Conservation (phyloP, 1,140 invertebrate species). For the Hylaeus volcanicus region DNA sequence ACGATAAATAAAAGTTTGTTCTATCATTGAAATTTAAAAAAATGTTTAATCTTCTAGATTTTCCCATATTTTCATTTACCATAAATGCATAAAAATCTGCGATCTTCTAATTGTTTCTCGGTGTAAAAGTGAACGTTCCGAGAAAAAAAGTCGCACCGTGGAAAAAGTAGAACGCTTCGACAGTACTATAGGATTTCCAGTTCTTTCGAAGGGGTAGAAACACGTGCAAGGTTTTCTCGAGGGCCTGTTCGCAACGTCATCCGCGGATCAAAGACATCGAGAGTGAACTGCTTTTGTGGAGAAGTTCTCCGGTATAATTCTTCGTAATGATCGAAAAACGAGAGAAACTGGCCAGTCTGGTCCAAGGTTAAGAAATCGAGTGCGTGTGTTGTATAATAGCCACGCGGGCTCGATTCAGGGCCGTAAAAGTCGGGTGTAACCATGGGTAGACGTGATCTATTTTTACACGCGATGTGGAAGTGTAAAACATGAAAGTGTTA, state of each 20-base stretch:
- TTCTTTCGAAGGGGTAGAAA: background rate
- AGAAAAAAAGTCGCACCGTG: background rate
- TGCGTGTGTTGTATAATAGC: conserved; percentile 55
- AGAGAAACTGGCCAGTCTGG: conserved; percentile 48
- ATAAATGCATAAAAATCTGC: too few relatives aligned
- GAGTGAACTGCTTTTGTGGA: background rate
- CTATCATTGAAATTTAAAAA: too few relatives aligned
- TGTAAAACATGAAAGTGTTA: background rate
- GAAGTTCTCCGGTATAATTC: background rate
- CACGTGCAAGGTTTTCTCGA: background rate
- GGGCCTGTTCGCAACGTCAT: background rate
- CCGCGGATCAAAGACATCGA: background rate
- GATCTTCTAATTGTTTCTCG: too few relatives aligned
- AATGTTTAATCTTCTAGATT: too few relatives aligned
- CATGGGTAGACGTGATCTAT: conserved; percentile 43
- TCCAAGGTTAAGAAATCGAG: conserved; percentile 57
- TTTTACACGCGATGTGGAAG: conserved; percentile 30
- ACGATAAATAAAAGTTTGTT: too few relatives aligned
- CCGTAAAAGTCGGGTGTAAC: conserved; percentile 39
- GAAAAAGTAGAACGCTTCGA: background rate
- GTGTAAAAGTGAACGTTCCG: background rate
- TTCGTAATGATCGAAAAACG: conserved; percentile 21
- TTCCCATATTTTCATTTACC: too few relatives aligned
- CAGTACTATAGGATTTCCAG: background rate
- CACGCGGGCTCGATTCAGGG: conserved; percentile 49